Conservation (phyloP, 1,140 invertebrate species). For the Lordiphosa stackelbergi region DNA sequence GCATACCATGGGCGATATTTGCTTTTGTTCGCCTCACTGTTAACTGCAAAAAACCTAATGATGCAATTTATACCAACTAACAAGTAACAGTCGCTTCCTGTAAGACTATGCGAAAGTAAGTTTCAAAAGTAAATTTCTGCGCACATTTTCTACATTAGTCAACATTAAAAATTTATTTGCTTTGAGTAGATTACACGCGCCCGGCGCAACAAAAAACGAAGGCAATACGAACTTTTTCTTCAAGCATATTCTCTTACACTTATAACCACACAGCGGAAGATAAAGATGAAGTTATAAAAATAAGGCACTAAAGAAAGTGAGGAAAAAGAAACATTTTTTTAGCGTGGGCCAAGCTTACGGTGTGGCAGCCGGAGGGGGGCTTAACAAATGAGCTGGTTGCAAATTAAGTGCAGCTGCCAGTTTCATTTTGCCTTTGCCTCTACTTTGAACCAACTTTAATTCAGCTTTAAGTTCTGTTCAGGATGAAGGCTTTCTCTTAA, state of each 20-base stretch:
- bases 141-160: conserved; percentile 73
- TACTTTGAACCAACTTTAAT: conserved; percentile 60
- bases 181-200: conserved; percentile 68
- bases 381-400: conserved; percentile 65
- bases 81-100: conserved; percentile 18
- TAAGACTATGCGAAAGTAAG: conserved; percentile 20
- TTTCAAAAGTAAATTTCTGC: conserved; percentile 60
- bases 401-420: conserved; percentile 73
- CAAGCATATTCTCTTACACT: conserved; percentile 21
- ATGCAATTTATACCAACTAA: conserved; percentile 37
- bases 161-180: conserved; percentile 74
- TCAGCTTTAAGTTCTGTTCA: conserved; percentile 46
- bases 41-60: conserved; percentile 39
- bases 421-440: conserved; percentile 48
- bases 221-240: conserved; percentile 37
- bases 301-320: background rate
- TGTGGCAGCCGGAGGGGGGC: background rate
- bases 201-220: conserved; percentile 21
- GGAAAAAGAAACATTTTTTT: conserved; percentile 28
- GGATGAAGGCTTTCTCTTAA: conserved; percentile 25
- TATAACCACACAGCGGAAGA: conserved; percentile 29
- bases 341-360: conserved; percentile 14
- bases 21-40: conserved; percentile 20
- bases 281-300: conserved; percentile 24
- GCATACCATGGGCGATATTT: too few species aligned